phyloP scores from a whole-genome alignment of 2,888 invertebrate species.

The Synergus itoensis region DNA sequence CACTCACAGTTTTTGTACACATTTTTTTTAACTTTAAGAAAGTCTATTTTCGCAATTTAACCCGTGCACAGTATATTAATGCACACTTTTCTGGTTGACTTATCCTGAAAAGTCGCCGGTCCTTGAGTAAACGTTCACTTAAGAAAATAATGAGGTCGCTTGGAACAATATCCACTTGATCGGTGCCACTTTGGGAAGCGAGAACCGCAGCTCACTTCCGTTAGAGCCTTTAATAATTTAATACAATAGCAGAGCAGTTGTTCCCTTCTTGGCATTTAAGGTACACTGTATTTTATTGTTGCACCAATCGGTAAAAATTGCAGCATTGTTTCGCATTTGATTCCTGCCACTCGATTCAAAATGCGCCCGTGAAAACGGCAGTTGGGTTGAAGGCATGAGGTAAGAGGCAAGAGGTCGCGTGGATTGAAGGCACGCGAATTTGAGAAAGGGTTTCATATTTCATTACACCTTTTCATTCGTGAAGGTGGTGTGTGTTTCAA shows the following conservation, averaged over 20 bases:
- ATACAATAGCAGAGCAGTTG: slow-evolving; percentile 25
- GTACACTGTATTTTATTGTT: slow-evolving; percentile 29
- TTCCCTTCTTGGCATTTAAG: slow-evolving; percentile 30
- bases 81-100: slow-evolving; percentile 20
- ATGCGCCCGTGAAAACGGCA: slow-evolving; percentile 13
- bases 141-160: slow-evolving; percentile 50
- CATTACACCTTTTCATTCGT: slow-evolving; percentile 8
- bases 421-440: slow-evolving; percentile 31
- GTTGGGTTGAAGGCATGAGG: background rate
- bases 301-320: slow-evolving; percentile 17
- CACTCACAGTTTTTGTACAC: background rate
- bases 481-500: slow-evolving; percentile 18
- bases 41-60: background rate
- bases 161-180: slow-evolving; percentile 51
- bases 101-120: slow-evolving; percentile 7
- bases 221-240: background rate
- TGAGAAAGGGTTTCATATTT: slow-evolving; percentile 6
- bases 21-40: background rate
- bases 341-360: background rate
- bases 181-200: slow-evolving; percentile 49
- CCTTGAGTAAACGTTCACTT: slow-evolving; percentile 47
- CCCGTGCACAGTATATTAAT: no score
- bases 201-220: slow-evolving; percentile 41
- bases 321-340: slow-evolving; percentile 7
- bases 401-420: background rate